Evolutionary conservation across 2,797 vertebrate species (phyloP).

Genomic region (Philypnodon macrostomus): DNA sequence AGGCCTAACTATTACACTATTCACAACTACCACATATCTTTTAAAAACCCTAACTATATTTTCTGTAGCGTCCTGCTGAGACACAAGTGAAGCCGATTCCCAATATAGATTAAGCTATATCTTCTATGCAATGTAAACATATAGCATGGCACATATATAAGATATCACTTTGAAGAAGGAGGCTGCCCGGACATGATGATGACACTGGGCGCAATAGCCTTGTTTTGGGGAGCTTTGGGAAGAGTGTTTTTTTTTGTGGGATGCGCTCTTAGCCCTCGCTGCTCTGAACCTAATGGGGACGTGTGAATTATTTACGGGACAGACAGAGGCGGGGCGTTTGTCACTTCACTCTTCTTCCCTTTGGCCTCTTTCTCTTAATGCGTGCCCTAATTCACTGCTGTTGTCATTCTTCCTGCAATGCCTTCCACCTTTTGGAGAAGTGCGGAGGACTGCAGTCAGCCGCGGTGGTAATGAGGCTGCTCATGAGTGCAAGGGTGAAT

Average conservation of each 20-base stretch:
- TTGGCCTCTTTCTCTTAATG: slow-evolving; percentile 20
- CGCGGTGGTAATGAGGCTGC: neutral
- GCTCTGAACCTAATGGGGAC: slow-evolving; percentile 36
- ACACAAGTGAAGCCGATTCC: slow-evolving; percentile 56
- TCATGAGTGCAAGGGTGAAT: neutral
- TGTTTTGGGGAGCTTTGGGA: slow-evolving; percentile 33
- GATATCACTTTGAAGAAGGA: slow-evolving; percentile 42
- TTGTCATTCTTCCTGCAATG: too few relatives aligned
- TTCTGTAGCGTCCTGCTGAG: slow-evolving; percentile 66
- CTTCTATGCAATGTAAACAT: slow-evolving; percentile 80
- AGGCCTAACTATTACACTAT: neutral
- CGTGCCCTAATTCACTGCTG: slow-evolving; percentile 35
- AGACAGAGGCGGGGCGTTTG: slow-evolving; percentile 41
- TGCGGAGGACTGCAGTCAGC: neutral
- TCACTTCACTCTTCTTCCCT: slow-evolving; percentile 21
- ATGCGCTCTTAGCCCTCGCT: slow-evolving; percentile 33
- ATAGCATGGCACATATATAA: slow-evolving; percentile 72
- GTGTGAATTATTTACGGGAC: slow-evolving; percentile 61
- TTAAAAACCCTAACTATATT: neutral
- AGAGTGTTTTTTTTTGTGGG: slow-evolving; percentile 14
- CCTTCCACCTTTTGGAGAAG: too few relatives aligned
- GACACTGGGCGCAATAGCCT: slow-evolving; percentile 54
- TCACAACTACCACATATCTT: neutral
- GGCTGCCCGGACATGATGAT: slow-evolving; percentile 53
- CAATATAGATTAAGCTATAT: slow-evolving; percentile 64